Base-by-base conservation (phyloP, 2,797 vertebrate genomes). In the Danio kyathit region DNA sequence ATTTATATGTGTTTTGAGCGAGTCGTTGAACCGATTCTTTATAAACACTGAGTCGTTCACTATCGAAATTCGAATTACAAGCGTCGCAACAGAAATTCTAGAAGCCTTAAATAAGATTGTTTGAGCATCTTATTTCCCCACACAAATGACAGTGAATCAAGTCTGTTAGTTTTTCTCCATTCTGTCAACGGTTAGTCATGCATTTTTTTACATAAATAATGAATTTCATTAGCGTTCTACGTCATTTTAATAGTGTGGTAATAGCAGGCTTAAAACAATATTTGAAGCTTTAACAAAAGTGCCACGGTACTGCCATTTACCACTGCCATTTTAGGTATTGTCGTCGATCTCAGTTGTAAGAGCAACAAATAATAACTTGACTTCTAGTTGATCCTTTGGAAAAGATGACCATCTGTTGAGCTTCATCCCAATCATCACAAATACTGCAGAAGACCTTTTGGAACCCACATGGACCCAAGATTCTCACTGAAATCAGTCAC, bases 11-110 rank as follows among this genome's bases (percentile, higher is more conserved):
- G n/a, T 17, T 6, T 19, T 41, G 10, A 71, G 49, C 41, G 29
- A 71, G 69, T 71, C 51, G 41, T 12, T 38, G n/a, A 54, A 41
- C 41, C 16, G 49, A 17, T 41, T 71, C n/a, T 41, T 71, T 54
- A 11, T 16, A 13, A 54, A n/a, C 14, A 49, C 14, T 13, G 66
- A 52, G 5, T 70, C 16, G 4, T 70, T 70, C 13, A 7, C 63
- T 10, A 65, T 65, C 7, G 57, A 60, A 59, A 40, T 10, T 19
- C 4, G 29, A 29, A 29, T 29, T 29, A 29, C 29, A 29, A 29
- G 21, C n/a, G 13, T 14, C 21, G 9, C 21, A 16, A 6, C 21
- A 40, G 6, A 51, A 21, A 1, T 66, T 8, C 17, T 5, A 48
- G 46, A 11, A 59, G 5, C 59, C 17, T 19, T 19, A 9, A 57